Conservation (phyloP, 2,797 vertebrate genomes). For the Macropodus opercularis region DNA sequence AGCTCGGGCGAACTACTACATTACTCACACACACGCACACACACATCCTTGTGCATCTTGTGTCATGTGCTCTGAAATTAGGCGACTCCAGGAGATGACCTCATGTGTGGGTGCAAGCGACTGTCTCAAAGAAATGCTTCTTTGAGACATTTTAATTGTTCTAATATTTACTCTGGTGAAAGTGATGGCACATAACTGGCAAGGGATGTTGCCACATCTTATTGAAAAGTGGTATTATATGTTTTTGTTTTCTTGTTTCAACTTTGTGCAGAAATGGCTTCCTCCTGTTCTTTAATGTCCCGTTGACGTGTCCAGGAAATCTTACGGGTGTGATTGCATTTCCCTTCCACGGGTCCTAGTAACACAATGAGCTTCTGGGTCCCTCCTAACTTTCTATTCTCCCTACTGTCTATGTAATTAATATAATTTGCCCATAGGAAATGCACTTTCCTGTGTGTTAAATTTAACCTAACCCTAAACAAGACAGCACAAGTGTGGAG, state of each 20-base stretch:
- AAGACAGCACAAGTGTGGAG: background rate
- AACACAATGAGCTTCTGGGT: background rate
- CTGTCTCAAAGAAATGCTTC: constrained; percentile 59
- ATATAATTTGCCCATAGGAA: background rate
- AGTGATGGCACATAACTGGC: constrained; percentile 31
- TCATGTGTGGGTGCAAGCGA: constrained; percentile 63
- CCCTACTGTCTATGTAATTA: background rate
- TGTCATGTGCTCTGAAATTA: constrained; percentile 51
- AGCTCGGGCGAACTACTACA: constrained; percentile 55
- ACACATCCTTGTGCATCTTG: constrained; percentile 58
- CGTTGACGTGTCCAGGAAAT: background rate
- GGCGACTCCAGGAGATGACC: constrained; percentile 55
- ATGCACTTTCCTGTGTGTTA: background rate
- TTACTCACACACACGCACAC: constrained; percentile 74
- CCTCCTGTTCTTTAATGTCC: background rate
- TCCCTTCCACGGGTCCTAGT: background rate
- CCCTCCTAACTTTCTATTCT: background rate
- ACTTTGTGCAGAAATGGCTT: background rate
- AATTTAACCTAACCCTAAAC: background rate
- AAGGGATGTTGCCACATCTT: constrained; percentile 5
- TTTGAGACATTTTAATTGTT: constrained; percentile 67
- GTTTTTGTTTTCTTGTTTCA: background rate
- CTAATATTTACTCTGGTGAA: constrained; percentile 33
- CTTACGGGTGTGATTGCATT: background rate
- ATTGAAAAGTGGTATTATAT: constrained; percentile 9